Evolutionary conservation across 2,797 vertebrate genomes (phyloP).

Genomic region (Lagothrix lagotricha): DNA sequence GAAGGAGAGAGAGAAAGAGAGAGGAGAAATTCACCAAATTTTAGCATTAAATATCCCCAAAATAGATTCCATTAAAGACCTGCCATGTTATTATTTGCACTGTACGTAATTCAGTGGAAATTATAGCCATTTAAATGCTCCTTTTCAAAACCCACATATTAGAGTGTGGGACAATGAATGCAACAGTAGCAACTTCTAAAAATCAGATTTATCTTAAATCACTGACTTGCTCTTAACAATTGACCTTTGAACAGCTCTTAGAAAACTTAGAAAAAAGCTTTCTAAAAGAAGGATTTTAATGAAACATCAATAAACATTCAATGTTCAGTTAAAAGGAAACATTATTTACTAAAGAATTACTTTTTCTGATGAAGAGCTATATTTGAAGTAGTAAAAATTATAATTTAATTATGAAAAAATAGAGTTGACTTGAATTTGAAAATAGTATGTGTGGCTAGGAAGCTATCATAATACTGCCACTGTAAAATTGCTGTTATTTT

Average conservation of each 20-base stretch:
- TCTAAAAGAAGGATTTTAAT: not conserved
- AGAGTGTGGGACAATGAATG: not conserved
- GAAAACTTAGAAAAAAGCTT: not conserved
- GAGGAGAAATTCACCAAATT: not conserved
- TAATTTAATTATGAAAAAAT: not conserved
- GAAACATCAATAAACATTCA: not conserved
- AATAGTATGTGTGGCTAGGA: not conserved
- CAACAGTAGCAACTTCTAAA: not conserved
- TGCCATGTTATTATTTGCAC: not conserved
- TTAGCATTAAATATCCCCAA: not conserved
- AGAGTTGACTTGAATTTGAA: not conserved
- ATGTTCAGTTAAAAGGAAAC: not conserved
- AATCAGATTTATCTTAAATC: not conserved
- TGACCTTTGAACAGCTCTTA: not conserved
- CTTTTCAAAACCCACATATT: not conserved
- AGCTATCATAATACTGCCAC: not conserved
- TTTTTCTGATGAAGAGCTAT: not conserved
- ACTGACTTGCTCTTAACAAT: not conserved
- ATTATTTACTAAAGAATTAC: not conserved
- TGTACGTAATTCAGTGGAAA: not conserved
- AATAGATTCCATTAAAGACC: not conserved
- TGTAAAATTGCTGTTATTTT: constrained; percentile 19
- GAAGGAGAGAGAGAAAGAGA: too few species aligned
- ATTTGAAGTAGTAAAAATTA: not conserved
- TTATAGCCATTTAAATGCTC: not conserved